These are phyloP conservation scores for Anguilla megastoma DNA, from an alignment of 2,797 vertebrate species.

Conservation along the genomic window DNA sequence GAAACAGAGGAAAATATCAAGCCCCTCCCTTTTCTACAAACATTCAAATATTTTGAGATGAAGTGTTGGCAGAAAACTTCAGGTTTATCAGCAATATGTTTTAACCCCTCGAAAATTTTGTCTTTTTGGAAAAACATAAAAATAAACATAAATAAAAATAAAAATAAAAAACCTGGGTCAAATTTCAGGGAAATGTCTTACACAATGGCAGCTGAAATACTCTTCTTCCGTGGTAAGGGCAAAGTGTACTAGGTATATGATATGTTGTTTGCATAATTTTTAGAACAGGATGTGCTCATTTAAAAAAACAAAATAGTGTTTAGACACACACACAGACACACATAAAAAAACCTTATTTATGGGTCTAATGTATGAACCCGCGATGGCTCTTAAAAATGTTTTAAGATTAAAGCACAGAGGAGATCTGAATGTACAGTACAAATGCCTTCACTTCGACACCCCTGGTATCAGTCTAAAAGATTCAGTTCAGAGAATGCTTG, in stretches of 20 bases:
- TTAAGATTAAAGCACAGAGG: slow-evolving; percentile 59
- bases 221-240: slow-evolving; percentile 28
- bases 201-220: slow-evolving; percentile 32
- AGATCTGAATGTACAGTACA: slow-evolving; percentile 52
- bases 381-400: slow-evolving; percentile 50
- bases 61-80: not conserved
- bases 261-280: slow-evolving; percentile 27
- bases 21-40: slow-evolving; percentile 24
- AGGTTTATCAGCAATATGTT: slow-evolving; percentile 27
- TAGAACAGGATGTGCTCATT: slow-evolving; percentile 6
- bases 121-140: slow-evolving; percentile 17
- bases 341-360: slow-evolving; percentile 25
- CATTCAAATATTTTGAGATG: slow-evolving; percentile 17
- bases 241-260: not conserved
- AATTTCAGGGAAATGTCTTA: slow-evolving; percentile 52
- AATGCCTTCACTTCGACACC: slow-evolving; percentile 17
- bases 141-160: not conserved
- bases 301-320: slow-evolving; percentile 19
- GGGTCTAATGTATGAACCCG: slow-evolving; percentile 43
- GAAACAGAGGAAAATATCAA: not conserved
- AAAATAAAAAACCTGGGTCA: slow-evolving; percentile 54
- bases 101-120: not conserved
- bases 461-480: not conserved
- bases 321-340: slow-evolving; percentile 52
- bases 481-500: not conserved